These are phyloP conservation scores for Caenorhabditis parvicauda DNA, from an alignment of 2,888 invertebrate genomes.

Conservation along the genomic window DNA sequence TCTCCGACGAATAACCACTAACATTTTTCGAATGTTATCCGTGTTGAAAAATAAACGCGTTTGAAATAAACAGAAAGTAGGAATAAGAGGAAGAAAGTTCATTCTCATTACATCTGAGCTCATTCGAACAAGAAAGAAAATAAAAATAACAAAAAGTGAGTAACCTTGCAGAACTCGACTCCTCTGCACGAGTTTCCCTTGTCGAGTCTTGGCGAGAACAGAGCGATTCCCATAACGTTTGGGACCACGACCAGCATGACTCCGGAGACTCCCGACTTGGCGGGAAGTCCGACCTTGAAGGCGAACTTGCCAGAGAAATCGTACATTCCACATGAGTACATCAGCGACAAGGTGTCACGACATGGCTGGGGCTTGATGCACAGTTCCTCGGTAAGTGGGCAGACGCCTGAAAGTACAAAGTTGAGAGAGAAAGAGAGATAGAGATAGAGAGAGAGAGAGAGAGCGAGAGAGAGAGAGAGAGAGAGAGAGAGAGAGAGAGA, in stretches of 20 bases:
- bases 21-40: not conserved
- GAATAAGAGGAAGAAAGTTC: too few species aligned
- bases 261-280: constrained; percentile 75
- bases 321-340: constrained; percentile 87
- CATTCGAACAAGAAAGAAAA: too few species aligned
- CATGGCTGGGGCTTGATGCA: constrained; percentile 72
- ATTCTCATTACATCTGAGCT: not conserved
- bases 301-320: constrained; percentile 69
- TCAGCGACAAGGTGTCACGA: constrained; percentile 93
- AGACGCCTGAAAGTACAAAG: constrained; percentile 50
- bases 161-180: constrained; percentile 81
- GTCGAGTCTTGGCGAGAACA: constrained; percentile 76
- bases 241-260: constrained; percentile 78
- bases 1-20: not conserved
- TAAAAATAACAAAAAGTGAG: too few species aligned
- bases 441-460: too few species aligned
- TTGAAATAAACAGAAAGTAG: too few species aligned
- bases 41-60: too few species aligned
- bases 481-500: too few species aligned
- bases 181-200: constrained; percentile 86
- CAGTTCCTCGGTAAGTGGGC: constrained; percentile 55
- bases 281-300: constrained; percentile 74
- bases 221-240: constrained; percentile 53
- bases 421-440: not conserved
- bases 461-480: too few species aligned